Conservation (phyloP, 2,797 vertebrate genomes). For the Acomys russatus region DNA sequence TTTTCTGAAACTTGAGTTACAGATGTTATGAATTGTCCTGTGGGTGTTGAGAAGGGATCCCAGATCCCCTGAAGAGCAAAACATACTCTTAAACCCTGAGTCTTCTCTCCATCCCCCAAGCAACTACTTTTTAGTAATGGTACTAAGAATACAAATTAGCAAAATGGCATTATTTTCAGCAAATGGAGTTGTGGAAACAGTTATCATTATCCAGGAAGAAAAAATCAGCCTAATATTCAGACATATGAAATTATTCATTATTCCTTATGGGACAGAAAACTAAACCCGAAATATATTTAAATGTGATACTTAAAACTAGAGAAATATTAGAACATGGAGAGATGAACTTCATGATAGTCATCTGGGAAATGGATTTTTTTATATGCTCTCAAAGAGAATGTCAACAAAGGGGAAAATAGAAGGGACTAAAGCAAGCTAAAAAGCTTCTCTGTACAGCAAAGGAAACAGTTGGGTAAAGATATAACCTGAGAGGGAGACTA, state of each 20-base stretch:
- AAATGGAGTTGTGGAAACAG: background rate
- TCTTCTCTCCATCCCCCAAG: no score
- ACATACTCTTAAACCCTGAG: no score
- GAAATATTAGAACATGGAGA: background rate
- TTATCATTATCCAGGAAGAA: background rate
- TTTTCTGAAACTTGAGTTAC: background rate
- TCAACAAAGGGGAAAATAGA: background rate
- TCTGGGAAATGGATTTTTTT: background rate
- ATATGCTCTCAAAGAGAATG: background rate
- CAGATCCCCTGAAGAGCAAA: background rate
- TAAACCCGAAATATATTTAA: background rate
- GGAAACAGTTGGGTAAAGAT: background rate
- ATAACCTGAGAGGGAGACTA: background rate
- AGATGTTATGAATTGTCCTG: no score
- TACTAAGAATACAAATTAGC: background rate
- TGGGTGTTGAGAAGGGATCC: background rate
- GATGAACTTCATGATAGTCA: background rate
- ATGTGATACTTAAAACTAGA: no score
- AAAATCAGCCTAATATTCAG: background rate
- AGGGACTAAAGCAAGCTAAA: background rate
- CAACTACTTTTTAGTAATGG: no score
- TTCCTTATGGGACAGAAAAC: background rate
- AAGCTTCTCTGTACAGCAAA: background rate
- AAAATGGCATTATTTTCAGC: background rate
- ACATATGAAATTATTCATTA: background rate